Conservation (phyloP, 2,888 invertebrate species). For the Lasioglossum calceatum region DNA sequence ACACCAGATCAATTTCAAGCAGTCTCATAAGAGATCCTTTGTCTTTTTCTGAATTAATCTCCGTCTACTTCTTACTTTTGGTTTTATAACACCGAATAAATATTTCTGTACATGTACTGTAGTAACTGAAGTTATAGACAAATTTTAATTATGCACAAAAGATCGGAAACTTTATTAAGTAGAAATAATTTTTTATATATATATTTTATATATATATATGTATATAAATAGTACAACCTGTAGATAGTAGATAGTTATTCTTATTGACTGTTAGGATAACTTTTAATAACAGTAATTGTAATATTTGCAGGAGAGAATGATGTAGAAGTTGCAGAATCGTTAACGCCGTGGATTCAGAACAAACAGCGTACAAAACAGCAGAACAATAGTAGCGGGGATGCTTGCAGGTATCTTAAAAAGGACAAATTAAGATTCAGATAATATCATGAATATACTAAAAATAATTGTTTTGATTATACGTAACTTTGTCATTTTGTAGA, state of each 20-base stretch:
- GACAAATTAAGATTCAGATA: background rate
- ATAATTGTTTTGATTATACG: background rate
- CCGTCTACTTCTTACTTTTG: constrained; percentile 28
- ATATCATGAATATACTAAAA: background rate
- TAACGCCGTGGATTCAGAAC: constrained; percentile 77
- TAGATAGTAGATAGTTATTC: background rate
- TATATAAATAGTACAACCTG: background rate
- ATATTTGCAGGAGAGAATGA: constrained; percentile 87
- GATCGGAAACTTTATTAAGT: constrained; percentile 5
- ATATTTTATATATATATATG: too few species aligned
- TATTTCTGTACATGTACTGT: constrained; percentile 34
- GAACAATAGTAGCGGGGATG: constrained; percentile 43
- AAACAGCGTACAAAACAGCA: constrained; percentile 74
- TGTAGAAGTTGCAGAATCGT: constrained; percentile 87
- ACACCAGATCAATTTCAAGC: constrained; percentile 58
- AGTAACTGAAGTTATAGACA: constrained; percentile 28
- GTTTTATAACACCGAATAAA: constrained; percentile 47
- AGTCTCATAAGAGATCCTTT: constrained; percentile 41
- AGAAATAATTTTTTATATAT: background rate
- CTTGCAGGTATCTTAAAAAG: constrained; percentile 46
- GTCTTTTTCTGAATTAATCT: constrained; percentile 22
- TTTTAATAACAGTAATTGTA: constrained; percentile 25
- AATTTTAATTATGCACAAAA: constrained; percentile 10
- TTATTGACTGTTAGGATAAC: background rate
- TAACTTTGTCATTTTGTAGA: constrained; percentile 38